Base-by-base conservation (phyloP, 1,140 invertebrate genomes). In the Ganaspis sp. region DNA sequence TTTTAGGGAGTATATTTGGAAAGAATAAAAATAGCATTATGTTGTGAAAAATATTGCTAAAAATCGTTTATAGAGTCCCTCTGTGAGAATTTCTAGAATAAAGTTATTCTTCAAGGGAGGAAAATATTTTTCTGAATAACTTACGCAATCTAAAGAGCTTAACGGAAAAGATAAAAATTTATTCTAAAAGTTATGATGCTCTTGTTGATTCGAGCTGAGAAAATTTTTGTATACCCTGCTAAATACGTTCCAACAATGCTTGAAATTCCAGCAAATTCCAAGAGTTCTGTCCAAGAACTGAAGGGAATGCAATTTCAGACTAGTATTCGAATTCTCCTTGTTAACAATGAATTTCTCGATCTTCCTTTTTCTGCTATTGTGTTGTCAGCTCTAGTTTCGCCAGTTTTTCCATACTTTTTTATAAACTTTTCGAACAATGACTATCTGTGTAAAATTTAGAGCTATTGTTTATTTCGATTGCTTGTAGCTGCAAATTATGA, bases 261-360 rank as follows among this genome's bases (percentile, higher is more conserved):
- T n/a, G 12, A 64, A 64, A 64, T 29, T 29, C 23, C 58, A 11
- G 58, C 9, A 64, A 64, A 26, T 64, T 64, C 23, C 23, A 64
- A 2, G 23, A 26, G 53, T 23, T 9, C 21, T 17, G 19, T 64
- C 23, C 12, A 29, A 26, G 23, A 64, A 12, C 23, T 64, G 21
- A 64, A 23, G 23, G 23, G 54, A 64, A 64, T 64, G 54, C 54
- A 64, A n/a, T 64, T 64, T 29, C 26, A 26, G 12, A 64, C 58
- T 34, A 64, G 58, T 64, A 64, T 64, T 64, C 58, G 15, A 64
- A 64, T 64, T 64, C 11, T 64, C 58, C 26, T 26, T 64, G 23
- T 29, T 64, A 64, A 64, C 12, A 64, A 64, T 64, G 12, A n/a
- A 29, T 64, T 64, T 64, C 15, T 17, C 23, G 9, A 54, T 23